Conservation (phyloP, 2,113 vertebrate genomes). For the Lota lota region DNA sequence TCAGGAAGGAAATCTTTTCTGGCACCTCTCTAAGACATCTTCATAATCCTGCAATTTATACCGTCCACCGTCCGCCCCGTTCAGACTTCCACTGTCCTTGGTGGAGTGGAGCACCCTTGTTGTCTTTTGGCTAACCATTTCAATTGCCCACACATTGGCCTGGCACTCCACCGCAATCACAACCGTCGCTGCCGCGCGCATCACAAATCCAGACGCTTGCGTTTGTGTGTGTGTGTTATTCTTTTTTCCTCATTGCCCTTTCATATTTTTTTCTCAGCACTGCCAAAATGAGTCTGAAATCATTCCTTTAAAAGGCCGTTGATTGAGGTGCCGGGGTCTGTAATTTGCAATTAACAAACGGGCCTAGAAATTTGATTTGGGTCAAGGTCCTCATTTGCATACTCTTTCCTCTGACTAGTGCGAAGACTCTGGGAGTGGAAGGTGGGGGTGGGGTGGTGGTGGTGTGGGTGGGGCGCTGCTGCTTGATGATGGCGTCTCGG, state of each 20-base stretch:
- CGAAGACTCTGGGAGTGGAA: constrained; percentile 48
- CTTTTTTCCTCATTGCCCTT: constrained; percentile 53
- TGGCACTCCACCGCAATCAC: constrained; percentile 11
- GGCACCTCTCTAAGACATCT: constrained; percentile 39
- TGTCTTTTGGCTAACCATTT: constrained; percentile 38
- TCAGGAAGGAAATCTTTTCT: constrained; percentile 33
- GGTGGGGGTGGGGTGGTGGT: constrained; percentile 25
- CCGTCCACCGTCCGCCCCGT: constrained; percentile 9
- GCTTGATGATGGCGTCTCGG: constrained; percentile 62
- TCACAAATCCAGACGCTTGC: constrained; percentile 55
- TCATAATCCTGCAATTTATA: constrained; percentile 55
- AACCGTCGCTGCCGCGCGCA: constrained; percentile 36
- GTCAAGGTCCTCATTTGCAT: constrained; percentile 79
- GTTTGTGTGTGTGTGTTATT: not conserved
- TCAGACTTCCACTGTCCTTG: constrained; percentile 30
- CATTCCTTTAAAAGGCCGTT: constrained; percentile 73
- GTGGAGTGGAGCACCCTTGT: constrained; percentile 27
- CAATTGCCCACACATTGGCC: constrained; percentile 19
- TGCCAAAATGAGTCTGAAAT: constrained; percentile 74
- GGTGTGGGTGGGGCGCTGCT: constrained; percentile 15
- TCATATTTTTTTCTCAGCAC: constrained; percentile 63
- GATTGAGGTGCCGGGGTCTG: constrained; percentile 79
- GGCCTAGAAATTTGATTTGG: constrained; percentile 78
- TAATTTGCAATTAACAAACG: constrained; percentile 80
- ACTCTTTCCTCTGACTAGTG: constrained; percentile 56